These are phyloP conservation scores for Sarcophaga bullata DNA, from an alignment of 1,140 invertebrate species.

Conservation along the genomic window DNA sequence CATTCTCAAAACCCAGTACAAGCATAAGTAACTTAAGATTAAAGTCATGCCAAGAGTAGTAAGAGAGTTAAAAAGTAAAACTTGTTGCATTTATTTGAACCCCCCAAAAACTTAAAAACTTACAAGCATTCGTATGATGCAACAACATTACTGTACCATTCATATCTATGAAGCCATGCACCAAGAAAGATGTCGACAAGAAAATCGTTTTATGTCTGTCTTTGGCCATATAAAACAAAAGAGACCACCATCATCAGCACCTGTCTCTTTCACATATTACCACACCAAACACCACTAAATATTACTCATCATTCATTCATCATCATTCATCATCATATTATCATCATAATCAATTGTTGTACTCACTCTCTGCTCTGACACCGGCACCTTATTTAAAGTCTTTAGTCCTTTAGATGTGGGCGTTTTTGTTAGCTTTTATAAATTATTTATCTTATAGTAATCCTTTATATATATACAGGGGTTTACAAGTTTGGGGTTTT, in stretches of 20 bases:
- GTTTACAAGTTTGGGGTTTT: no score
- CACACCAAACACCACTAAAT: not conserved
- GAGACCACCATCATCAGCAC: not conserved
- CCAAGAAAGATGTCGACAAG: not conserved
- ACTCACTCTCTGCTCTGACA: not conserved
- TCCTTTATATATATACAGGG: not conserved
- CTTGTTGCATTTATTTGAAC: slow-evolving; percentile 2
- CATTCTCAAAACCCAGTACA: not conserved
- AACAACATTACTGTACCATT: not conserved
- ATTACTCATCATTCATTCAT: no score
- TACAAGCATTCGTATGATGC: no score
- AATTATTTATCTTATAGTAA: not conserved
- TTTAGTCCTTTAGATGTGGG: not conserved
- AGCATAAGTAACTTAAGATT: not conserved
- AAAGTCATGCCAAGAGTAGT: not conserved
- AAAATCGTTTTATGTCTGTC: not conserved
- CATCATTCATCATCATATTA: no score
- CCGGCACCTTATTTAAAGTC: not conserved
- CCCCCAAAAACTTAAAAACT: not conserved
- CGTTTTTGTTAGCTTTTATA: not conserved
- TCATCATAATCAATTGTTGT: not conserved
- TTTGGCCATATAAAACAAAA: not conserved
- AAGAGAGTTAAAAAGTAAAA: not conserved
- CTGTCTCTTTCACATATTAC: not conserved
- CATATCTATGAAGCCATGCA: not conserved